Percentiles rank a stretch among this genome's conserved stretches.
Evolutionary conservation across 2,113 vertebrate species (phyloP).

Genomic region (Hucho hucho): DNA sequence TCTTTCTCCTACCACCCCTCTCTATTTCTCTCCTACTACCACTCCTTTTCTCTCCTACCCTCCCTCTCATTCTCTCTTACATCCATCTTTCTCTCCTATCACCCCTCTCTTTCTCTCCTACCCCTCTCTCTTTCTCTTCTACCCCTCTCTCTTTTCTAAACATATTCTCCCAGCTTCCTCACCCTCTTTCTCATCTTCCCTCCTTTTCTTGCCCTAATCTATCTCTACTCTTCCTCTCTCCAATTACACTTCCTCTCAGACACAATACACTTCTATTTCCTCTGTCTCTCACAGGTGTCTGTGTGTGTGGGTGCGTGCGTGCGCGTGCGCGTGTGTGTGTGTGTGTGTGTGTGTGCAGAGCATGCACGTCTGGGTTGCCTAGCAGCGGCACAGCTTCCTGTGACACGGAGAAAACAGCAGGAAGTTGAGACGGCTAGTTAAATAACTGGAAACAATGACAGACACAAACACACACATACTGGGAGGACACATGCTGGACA

Average conservation of each 20-base stretch:
- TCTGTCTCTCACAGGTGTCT: background rate
- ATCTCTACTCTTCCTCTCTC: background rate
- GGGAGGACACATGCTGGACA: background rate
- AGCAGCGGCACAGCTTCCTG: background rate
- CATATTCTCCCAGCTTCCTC: background rate
- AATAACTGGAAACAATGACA: constrained; percentile 4
- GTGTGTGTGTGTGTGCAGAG: background rate
- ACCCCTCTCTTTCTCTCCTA: background rate
- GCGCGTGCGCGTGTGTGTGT: background rate
- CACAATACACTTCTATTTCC: too few relatives aligned
- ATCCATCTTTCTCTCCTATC: background rate
- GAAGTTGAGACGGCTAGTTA: background rate
- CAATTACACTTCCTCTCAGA: too few relatives aligned
- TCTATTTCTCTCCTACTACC: too few relatives aligned
- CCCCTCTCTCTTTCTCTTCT: background rate
- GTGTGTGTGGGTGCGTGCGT: constrained; percentile 4
- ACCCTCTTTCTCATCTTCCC: background rate
- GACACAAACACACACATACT: background rate
- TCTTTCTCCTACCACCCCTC: background rate
- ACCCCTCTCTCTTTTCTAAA: background rate
- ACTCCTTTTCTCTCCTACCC: background rate
- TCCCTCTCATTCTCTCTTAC: too few relatives aligned
- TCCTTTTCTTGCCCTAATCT: background rate
- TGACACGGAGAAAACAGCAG: background rate
- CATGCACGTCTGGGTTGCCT: background rate